These are phyloP conservation scores for Pammene aurita DNA, from an alignment of 2,888 invertebrate species.

Conservation along the genomic window DNA sequence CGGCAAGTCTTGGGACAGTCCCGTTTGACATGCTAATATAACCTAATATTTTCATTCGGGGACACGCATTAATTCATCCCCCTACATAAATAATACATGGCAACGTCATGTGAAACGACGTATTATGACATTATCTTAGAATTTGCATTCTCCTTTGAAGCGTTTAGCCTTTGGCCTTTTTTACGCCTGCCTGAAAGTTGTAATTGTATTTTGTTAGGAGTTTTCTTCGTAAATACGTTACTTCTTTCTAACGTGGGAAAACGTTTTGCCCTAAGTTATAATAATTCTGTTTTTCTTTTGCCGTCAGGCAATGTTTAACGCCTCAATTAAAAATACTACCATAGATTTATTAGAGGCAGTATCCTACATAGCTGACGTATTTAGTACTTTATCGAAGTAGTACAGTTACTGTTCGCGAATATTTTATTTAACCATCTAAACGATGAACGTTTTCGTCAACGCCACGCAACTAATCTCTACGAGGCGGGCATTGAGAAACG, in stretches of 20 bases:
- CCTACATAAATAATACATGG: constrained; percentile 67
- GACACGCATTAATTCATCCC: constrained; percentile 51
- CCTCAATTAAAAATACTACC: no score
- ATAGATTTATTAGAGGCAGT: no score
- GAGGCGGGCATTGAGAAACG: no score
- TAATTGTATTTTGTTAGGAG: constrained; percentile 19
- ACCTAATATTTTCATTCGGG: constrained; percentile 57
- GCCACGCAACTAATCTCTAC: no score
- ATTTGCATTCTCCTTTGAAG: constrained; percentile 66
- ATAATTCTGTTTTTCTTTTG: not conserved
- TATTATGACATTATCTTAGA: constrained; percentile 69
- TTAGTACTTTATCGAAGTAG: no score
- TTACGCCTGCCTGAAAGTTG: constrained; percentile 22
- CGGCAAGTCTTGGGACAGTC: constrained; percentile 51
- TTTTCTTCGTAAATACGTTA: constrained; percentile 44
- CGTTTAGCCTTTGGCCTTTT: constrained; percentile 62
- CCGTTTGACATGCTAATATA: constrained; percentile 73
- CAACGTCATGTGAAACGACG: constrained; percentile 56
- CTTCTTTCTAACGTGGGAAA: no score
- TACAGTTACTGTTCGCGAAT: no score
- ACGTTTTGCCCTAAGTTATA: not conserved
- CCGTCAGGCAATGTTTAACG: no score
- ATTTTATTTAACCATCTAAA: no score
- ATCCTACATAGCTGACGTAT: no score
- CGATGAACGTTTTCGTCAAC: no score